phyloP scores from a whole-genome alignment of 2,888 invertebrate genomes.

The Lasius platythorax region DNA sequence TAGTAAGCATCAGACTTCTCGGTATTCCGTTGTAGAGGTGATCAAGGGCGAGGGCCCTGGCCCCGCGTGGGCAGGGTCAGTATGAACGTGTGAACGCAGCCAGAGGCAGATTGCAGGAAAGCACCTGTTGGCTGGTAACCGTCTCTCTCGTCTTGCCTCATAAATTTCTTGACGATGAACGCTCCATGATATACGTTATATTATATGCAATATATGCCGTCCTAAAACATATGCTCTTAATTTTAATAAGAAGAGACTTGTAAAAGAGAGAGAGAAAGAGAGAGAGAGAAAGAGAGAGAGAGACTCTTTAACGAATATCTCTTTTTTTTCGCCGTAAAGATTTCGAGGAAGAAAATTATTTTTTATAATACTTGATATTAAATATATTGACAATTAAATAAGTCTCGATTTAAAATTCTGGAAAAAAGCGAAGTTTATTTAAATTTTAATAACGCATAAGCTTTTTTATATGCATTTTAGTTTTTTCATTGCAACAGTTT shows the following conservation, averaged over 20 bases:
- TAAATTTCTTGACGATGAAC: conserved; percentile 62
- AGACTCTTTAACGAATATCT: not conserved
- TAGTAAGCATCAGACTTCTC: conserved; percentile 41
- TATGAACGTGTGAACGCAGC: conserved; percentile 65
- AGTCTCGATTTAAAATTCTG: not conserved
- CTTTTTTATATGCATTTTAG: not conserved
- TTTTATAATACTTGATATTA: not conserved
- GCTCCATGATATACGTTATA: conserved; percentile 34
- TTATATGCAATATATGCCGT: conserved; percentile 42
- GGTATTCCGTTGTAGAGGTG: conserved; percentile 44
- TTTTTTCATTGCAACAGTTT: not conserved
- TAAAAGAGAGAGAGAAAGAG: not conserved
- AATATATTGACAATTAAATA: not conserved
- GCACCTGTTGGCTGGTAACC: conserved; percentile 71
- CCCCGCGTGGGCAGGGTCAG: conserved; percentile 60
- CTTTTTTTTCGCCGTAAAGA: not conserved
- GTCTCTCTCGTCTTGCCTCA: conserved; percentile 53
- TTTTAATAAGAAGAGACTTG: not conserved
- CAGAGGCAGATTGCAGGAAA: conserved; percentile 56
- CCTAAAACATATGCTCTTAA: not conserved
- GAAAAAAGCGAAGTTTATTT: not conserved
- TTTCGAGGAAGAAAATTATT: not conserved
- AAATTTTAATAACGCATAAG: not conserved
- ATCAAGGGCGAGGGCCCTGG: conserved; percentile 53
- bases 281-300: not conserved